Evolutionary conservation across 2,888 invertebrate species (phyloP).

Genomic region (Cecidostiba fungosa): DNA sequence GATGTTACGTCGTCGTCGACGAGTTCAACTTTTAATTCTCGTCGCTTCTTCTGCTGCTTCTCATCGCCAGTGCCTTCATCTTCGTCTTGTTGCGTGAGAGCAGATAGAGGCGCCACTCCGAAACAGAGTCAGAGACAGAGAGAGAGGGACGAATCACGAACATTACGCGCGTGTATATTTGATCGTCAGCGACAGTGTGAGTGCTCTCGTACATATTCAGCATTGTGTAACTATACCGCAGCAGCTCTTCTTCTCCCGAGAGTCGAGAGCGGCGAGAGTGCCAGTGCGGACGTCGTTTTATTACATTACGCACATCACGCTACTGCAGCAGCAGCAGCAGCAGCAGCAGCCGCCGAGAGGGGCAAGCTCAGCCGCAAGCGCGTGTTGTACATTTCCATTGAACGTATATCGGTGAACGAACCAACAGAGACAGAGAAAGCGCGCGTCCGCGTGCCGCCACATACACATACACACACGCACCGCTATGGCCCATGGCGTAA

Average conservation of each 20-base stretch:
- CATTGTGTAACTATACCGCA: conserved; percentile 53
- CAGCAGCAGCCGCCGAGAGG: not conserved
- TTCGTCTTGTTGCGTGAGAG: conserved; percentile 14
- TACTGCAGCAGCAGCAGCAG: too few species aligned
- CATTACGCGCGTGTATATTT: conserved; percentile 25
- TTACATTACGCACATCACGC: not conserved
- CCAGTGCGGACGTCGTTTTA: not conserved
- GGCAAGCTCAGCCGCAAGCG: not conserved
- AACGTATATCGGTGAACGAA: conserved; percentile 17
- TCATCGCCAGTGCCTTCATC: conserved; percentile 69
- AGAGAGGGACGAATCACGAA: not conserved
- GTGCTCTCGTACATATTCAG: conserved; percentile 35
- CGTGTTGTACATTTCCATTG: conserved; percentile 20
- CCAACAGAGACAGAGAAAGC: conserved; percentile 34
- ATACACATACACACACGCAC: conserved; percentile 60
- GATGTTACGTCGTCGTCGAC: conserved; percentile 69
- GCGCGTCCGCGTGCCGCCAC: conserved; percentile 56
- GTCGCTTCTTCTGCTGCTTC: conserved; percentile 48
- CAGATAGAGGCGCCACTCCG: conserved; percentile 59
- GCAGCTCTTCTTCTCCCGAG: not conserved
- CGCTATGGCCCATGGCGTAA: conserved; percentile 83
- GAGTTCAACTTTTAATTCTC: conserved; percentile 10
- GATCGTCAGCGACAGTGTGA: conserved; percentile 33
- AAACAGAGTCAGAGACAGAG: too few species aligned
- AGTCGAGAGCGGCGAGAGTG: not conserved